These are phyloP conservation scores for Ophion ventricosus DNA, from an alignment of 2,888 invertebrate genomes.

Conservation along the genomic window DNA sequence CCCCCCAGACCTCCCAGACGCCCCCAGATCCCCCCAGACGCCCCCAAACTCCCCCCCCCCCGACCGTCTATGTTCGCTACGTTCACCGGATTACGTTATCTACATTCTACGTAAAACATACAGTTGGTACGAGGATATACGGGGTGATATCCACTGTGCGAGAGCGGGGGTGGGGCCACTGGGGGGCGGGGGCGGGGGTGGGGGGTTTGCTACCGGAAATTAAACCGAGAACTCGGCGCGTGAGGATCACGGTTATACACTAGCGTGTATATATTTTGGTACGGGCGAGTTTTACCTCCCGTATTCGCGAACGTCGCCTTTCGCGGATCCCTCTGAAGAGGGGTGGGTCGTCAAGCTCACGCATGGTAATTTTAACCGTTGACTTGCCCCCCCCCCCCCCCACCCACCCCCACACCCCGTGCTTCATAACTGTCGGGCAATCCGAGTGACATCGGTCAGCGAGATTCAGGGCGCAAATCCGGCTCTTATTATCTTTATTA, in stretches of 20 bases:
- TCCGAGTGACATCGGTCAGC: slow-evolving; percentile 44
- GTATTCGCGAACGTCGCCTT: slow-evolving; percentile 8
- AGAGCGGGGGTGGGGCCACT: neutral
- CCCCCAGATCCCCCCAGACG: neutral
- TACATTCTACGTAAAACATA: slow-evolving; percentile 54
- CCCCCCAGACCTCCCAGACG: neutral
- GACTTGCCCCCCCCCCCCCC: slow-evolving; percentile 1
- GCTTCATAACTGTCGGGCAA: slow-evolving; percentile 55
- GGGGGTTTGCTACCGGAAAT: slow-evolving; percentile 61
- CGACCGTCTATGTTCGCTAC: slow-evolving; percentile 8
- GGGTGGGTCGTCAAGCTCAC: slow-evolving; percentile 12
- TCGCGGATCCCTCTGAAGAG: neutral
- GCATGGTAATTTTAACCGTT: slow-evolving; percentile 55
- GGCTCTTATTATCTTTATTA: neutral
- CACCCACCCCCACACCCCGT: too few relatives aligned
- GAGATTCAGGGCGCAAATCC: slow-evolving; percentile 26
- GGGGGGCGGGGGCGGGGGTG: neutral
- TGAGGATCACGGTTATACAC: neutral
- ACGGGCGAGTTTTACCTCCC: slow-evolving; percentile 32
- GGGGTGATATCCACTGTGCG: slow-evolving; percentile 25
- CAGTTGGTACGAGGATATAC: slow-evolving; percentile 19
- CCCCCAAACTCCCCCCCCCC: neutral
- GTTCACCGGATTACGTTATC: slow-evolving; percentile 55
- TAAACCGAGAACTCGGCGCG: slow-evolving; percentile 63
- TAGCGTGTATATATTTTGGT: slow-evolving; percentile 21